Evolutionary conservation across 2,113 vertebrate genomes (phyloP).

Genomic region (Callospermophilus lateralis): DNA sequence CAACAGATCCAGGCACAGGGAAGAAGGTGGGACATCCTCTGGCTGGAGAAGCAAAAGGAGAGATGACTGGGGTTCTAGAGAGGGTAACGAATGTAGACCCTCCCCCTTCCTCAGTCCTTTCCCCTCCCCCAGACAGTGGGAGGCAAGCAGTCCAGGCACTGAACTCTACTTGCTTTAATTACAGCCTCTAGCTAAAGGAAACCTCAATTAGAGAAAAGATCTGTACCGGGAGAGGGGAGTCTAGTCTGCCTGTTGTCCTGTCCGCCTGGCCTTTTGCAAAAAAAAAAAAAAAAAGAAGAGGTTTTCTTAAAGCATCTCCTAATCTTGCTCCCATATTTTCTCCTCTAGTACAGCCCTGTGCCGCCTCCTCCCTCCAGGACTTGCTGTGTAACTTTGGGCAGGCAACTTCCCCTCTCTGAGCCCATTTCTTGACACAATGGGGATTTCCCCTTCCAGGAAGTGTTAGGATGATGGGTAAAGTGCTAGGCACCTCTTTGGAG

Average conservation of each 20-base stretch:
- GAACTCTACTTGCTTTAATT: constrained; percentile 90
- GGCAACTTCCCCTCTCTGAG: constrained; percentile 55
- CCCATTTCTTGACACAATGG: background rate
- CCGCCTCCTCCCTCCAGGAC: background rate
- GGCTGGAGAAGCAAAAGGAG: background rate
- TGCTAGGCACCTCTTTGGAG: background rate
- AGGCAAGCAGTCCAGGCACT: constrained; percentile 85
- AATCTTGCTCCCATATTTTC: background rate
- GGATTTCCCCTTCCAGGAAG: background rate
- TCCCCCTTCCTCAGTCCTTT: background rate
- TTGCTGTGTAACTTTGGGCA: constrained; percentile 51
- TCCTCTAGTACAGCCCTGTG: background rate
- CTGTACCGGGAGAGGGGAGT: constrained; percentile 82
- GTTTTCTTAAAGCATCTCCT: background rate
- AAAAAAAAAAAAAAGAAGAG: constrained; percentile 52
- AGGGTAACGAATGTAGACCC: constrained; percentile 52
- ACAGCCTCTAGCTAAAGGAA: constrained; percentile 90
- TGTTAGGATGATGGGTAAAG: background rate
- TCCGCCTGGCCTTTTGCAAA: constrained; percentile 59
- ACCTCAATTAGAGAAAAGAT: constrained; percentile 89
- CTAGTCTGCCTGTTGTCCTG: constrained; percentile 76
- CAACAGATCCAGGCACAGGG: background rate
- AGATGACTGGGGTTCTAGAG: constrained; percentile 50
- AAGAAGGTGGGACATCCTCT: background rate
- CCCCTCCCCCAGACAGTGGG: constrained; percentile 86